Percentiles rank a stretch among this genome's conserved stretches.
phyloP scores from a whole-genome alignment of 2,797 vertebrate genomes.

The Okamejei kenojei region DNA sequence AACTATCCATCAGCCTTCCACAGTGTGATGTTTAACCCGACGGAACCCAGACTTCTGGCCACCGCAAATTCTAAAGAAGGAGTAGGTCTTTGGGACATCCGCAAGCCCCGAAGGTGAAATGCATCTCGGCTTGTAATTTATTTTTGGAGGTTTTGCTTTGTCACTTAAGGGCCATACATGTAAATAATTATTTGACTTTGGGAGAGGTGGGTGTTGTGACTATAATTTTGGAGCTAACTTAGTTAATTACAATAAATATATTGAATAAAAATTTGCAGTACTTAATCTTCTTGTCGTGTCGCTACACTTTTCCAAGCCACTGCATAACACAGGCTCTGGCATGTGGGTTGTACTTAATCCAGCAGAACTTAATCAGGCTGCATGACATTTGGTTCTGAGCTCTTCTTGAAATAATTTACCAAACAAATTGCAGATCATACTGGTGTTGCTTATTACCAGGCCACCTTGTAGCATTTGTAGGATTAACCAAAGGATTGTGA shows the following conservation, averaged over 20 bases:
- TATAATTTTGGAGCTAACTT: neutral
- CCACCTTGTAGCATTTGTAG: neutral
- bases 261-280: neutral
- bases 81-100: conserved; percentile 95
- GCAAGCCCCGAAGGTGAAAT: conserved; percentile 87
- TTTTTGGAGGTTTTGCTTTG: neutral
- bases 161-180: neutral
- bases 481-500: neutral
- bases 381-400: neutral
- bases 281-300: neutral
- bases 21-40: conserved; percentile 98
- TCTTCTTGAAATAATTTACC: neutral
- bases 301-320: too few relatives aligned
- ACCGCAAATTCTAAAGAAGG: conserved; percentile 99
- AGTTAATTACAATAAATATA: too few relatives aligned
- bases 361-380: neutral
- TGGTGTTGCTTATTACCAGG: neutral
- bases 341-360: too few relatives aligned
- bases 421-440: too few relatives aligned
- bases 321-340: too few relatives aligned
- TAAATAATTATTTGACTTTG: neutral
- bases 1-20: conserved; percentile 97
- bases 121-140: neutral
- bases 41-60: conserved; percentile 87
- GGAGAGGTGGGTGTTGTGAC: neutral